Evolutionary conservation across 2,113 vertebrate species (phyloP), one percentile per base, ranked within the genome.

Genomic region (Lagenorhynchus albirostris): DNA sequence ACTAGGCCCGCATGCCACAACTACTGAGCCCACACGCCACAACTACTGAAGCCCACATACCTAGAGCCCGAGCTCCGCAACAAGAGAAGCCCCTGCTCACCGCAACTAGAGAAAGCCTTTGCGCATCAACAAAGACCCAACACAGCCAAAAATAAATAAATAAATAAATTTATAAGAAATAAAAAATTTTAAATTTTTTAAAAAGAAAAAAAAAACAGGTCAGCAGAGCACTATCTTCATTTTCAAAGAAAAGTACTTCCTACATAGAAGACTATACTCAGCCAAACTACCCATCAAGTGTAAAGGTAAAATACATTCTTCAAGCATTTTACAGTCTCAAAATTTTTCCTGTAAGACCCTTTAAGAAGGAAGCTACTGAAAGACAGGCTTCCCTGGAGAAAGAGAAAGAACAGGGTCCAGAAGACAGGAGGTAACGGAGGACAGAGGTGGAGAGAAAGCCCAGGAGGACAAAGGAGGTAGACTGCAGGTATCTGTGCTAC

Each of bases 401-500:
- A 55, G 23, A 71, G 26, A 41, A 86, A 38, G 23, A 36, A n/a
- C 1, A 44, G 47, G 11, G 2, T 29, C 47, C 47, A 36, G 23
- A 38, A 53, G 17, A 36, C 10, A 44, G 68, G 26, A 26, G 18
- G 9, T 33, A 8, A 13, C 36, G 8, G 17, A 38, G 14, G 74
- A 31, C 11, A 38, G 44, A 86, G 44, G 63, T 7, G 10, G 14
- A 68, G 31, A 29, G 67, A 71, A 38, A 55, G 4, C n/a, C 17
- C 53, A 73, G 85, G 65, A 53, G 14, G 33, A 68, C 3, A 50
- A 21, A 29, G 23, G 53, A 29, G 47, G 33, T 8, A 21, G 47
- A 36, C 6, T 1, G 0, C 20, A 36, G 41, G 12, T 18, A 55
- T 5, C 44, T 1, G 20, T 25, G 20, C 31, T 44, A 1, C 36